Conservation (phyloP, 2,113 vertebrate species). For the Nannospalax galili region DNA sequence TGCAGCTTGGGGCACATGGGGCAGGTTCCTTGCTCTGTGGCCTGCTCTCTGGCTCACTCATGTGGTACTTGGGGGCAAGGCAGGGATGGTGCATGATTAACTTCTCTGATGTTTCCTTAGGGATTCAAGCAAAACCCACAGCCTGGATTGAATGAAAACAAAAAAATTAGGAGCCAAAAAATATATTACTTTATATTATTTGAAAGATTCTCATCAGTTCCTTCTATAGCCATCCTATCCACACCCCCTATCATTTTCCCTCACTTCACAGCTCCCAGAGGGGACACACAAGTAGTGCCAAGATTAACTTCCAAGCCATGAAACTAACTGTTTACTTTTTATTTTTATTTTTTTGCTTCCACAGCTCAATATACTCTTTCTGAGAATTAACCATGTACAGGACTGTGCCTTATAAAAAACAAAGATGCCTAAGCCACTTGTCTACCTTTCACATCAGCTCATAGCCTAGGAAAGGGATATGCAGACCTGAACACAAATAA, state of each 20-base stretch:
- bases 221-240: neutral
- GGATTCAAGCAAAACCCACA: neutral
- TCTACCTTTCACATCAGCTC: neutral
- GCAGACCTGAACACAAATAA: neutral
- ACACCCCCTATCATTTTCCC: neutral
- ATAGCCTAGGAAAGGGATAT: neutral
- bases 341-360: neutral
- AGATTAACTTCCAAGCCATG: conserved; percentile 27
- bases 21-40: neutral
- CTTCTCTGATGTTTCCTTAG: conserved; percentile 21
- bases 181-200: neutral
- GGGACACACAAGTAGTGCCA: neutral
- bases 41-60: conserved; percentile 19
- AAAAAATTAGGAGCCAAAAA: neutral
- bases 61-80: neutral
- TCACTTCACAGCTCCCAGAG: neutral
- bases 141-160: neutral
- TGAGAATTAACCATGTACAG: neutral
- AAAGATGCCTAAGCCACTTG: neutral
- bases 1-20: neutral
- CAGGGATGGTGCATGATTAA: neutral
- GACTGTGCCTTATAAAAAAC: neutral
- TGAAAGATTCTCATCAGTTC: neutral
- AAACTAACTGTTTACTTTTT: neutral
- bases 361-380: neutral